Evolutionary conservation across 2,797 vertebrate species (phyloP).

Genomic region (Micromesistius poutassou): DNA sequence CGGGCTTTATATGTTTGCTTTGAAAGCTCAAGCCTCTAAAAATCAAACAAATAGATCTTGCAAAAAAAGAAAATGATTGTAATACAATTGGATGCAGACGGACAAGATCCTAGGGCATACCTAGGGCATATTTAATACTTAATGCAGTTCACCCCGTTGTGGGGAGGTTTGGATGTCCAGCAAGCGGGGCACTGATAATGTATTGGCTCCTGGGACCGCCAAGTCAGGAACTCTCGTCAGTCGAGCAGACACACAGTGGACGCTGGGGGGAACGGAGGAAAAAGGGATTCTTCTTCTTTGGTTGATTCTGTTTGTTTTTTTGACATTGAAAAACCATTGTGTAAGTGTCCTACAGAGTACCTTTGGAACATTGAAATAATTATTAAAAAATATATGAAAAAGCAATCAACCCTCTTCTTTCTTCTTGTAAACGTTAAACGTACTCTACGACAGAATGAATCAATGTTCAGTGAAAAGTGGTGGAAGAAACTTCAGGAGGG

Average conservation of each 20-base stretch:
- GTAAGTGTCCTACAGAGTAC: conserved; percentile 86
- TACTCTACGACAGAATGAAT: not conserved
- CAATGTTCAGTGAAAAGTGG: not conserved
- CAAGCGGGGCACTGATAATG: not conserved
- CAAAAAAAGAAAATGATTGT: not conserved
- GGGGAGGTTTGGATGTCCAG: not conserved
- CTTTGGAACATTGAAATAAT: conserved; percentile 53
- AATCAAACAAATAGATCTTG: not conserved
- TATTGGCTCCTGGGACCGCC: not conserved
- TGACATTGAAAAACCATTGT: conserved; percentile 81
- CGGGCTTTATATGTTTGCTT: not conserved
- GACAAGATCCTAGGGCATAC: not conserved
- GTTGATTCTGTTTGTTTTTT: conserved; percentile 59
- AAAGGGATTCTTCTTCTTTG: conserved; percentile 26
- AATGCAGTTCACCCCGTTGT: not conserved
- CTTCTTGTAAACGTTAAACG: too few relatives aligned
- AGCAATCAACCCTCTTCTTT: conserved; percentile 32
- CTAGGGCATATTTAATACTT: not conserved
- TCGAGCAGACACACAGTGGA: conserved; percentile 19
- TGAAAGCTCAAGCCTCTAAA: not conserved
- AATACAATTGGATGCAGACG: not conserved
- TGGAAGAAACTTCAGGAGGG: not conserved
- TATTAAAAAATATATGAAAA: conserved; percentile 63
- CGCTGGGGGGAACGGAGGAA: conserved; percentile 13
- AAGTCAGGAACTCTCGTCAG: not conserved